phyloP scores from a whole-genome alignment of 2,888 invertebrate species.

The Aleiodes testaceus region DNA sequence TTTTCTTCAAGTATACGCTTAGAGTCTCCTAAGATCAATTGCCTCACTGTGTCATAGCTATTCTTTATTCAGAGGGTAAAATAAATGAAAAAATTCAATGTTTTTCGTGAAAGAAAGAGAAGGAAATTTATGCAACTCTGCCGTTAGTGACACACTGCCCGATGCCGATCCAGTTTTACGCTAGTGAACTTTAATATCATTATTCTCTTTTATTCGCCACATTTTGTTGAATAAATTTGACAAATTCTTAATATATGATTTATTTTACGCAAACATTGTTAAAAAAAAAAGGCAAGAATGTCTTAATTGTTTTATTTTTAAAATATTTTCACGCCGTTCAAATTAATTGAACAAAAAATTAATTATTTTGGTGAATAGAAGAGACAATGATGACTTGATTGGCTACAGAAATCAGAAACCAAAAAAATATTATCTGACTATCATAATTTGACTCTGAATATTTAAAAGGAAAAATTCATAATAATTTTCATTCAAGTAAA shows the following conservation, averaged over 20 bases:
- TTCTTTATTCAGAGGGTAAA: slow-evolving; percentile 30
- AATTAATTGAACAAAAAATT: neutral
- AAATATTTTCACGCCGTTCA: too few relatives aligned
- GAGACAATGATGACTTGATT: neutral
- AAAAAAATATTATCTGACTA: too few relatives aligned
- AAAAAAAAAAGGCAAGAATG: neutral
- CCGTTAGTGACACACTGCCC: slow-evolving; percentile 70
- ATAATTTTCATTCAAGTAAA: neutral
- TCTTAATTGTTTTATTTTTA: too few relatives aligned
- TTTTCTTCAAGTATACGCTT: slow-evolving; percentile 13
- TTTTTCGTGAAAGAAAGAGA: neutral
- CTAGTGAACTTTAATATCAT: slow-evolving; percentile 49
- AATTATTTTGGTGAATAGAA: slow-evolving; percentile 12
- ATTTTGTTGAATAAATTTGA: slow-evolving; percentile 34
- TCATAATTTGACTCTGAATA: too few relatives aligned
- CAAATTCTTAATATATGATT: too few relatives aligned
- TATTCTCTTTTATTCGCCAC: slow-evolving; percentile 40
- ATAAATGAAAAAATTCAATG: neutral
- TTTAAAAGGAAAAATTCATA: too few relatives aligned
- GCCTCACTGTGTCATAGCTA: slow-evolving; percentile 70
- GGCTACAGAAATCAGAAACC: too few relatives aligned
- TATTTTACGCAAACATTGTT: neutral
- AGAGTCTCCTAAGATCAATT: slow-evolving; percentile 67
- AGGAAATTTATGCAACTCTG: slow-evolving; percentile 62
- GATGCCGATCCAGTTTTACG: slow-evolving; percentile 68